Evolutionary conservation across 2,888 invertebrate species (phyloP).

Genomic region (Netelia melanura): DNA sequence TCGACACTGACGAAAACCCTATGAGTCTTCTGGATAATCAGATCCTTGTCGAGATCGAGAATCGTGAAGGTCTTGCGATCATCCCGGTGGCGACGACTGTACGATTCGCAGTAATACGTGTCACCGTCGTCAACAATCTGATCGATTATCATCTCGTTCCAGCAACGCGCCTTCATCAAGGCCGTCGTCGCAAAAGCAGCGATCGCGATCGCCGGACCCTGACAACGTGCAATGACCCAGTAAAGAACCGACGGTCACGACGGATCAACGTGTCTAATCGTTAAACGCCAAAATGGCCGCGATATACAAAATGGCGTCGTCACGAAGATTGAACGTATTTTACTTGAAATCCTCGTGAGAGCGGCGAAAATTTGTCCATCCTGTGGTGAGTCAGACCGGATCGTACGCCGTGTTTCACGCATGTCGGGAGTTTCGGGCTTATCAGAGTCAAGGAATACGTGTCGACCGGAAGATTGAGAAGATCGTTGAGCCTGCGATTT

Average conservation of each 20-base stretch:
- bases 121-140: conserved; percentile 82
- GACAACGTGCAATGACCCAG: background rate
- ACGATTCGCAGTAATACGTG: conserved; percentile 80
- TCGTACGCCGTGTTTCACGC: conserved; percentile 77
- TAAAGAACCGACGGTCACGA: background rate
- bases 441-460: conserved; percentile 79
- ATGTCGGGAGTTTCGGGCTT: conserved; percentile 75
- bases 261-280: background rate
- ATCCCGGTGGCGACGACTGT: conserved; percentile 73
- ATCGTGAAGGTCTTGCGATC: conserved; percentile 77
- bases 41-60: conserved; percentile 74
- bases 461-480: conserved; percentile 77
- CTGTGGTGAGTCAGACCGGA: conserved; percentile 79
- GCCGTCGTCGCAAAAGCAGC: conserved; percentile 80
- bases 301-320: background rate
- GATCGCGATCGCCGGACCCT: conserved; percentile 82
- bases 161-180: conserved; percentile 77
- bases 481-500: conserved; percentile 73
- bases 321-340: conserved; percentile 14
- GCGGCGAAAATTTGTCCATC: conserved; percentile 78
- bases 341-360: conserved; percentile 83
- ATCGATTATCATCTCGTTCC: conserved; percentile 81
- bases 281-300: background rate
- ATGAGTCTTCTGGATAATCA: conserved; percentile 76
- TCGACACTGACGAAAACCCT: conserved; percentile 76